Evolutionary conservation across 2,888 invertebrate species (phyloP).

Genomic region (Mythimna impura): DNA sequence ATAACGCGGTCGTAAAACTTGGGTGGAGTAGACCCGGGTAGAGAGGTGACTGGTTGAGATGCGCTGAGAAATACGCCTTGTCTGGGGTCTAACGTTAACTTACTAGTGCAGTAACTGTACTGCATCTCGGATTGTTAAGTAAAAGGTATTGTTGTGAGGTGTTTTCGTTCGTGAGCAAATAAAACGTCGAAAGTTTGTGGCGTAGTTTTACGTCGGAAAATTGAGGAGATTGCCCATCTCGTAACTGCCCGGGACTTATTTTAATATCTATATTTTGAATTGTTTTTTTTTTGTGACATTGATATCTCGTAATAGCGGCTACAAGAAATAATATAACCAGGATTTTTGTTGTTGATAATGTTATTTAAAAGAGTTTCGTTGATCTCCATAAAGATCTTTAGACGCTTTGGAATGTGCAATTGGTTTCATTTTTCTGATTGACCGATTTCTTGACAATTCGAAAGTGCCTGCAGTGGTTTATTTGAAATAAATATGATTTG

Average conservation of each 20-base stretch:
- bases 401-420: background rate
- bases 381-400: no score
- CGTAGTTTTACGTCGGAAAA: constrained; percentile 1
- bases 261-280: no score
- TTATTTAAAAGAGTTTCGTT: no score
- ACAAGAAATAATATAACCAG: no score
- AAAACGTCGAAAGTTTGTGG: background rate
- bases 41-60: constrained; percentile 30
- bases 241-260: no score
- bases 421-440: no score
- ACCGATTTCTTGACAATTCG: no score
- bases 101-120: constrained; percentile 27
- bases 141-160: constrained; percentile 38
- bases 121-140: constrained; percentile 45
- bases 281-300: no score
- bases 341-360: no score
- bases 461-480: no score
- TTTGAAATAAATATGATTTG: no score
- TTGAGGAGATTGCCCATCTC: background rate
- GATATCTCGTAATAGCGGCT: no score
- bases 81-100: constrained; percentile 55
- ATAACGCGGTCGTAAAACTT: constrained; percentile 60
- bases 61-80: constrained; percentile 52
- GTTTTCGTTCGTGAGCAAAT: background rate
- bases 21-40: constrained; percentile 23